These are phyloP conservation scores for Tubulanus polymorphus DNA, from an alignment of 2,888 invertebrate species.

Conservation along the genomic window DNA sequence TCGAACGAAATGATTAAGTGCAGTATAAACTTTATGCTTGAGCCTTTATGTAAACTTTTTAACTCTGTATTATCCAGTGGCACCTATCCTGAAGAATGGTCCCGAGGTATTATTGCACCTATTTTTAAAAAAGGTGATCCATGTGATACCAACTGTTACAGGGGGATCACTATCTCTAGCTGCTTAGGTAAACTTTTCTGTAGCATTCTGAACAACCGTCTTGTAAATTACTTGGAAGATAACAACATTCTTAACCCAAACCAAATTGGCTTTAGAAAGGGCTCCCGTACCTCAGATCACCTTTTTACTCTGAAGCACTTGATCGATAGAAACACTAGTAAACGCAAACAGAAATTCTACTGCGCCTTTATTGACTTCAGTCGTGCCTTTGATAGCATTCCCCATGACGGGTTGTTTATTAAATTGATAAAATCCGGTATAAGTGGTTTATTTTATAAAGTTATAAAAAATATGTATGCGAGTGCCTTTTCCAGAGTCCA, in stretches of 20 bases:
- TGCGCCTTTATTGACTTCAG: no score
- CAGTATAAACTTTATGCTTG: background rate
- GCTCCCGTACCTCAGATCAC: slow-evolving; percentile 16
- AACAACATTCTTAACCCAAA: slow-evolving; percentile 14
- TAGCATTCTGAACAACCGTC: slow-evolving; percentile 11
- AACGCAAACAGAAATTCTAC: no score
- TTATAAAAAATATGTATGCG: no score
- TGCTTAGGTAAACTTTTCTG: slow-evolving; percentile 12
- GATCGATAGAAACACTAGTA: no score
- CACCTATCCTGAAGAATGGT: slow-evolving; percentile 1
- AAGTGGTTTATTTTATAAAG: no score
- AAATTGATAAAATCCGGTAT: no score
- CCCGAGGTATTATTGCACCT: slow-evolving; percentile 4
- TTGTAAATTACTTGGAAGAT: slow-evolving; percentile 13
- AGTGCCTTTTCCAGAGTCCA: no score
- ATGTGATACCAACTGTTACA: slow-evolving; percentile 6
- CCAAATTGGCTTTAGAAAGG: slow-evolving; percentile 17
- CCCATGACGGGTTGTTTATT: no score
- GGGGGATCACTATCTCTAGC: slow-evolving; percentile 14
- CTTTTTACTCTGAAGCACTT: background rate
- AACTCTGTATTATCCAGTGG: background rate
- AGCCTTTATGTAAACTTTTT: background rate
- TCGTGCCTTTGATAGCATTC: no score
- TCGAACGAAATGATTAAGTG: slow-evolving; percentile 9
- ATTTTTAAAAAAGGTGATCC: slow-evolving; percentile 13